Percentiles rank a stretch among this genome's conserved stretches.
Conservation (phyloP, 2,888 invertebrate species). For the Eurytoma adleriae region DNA sequence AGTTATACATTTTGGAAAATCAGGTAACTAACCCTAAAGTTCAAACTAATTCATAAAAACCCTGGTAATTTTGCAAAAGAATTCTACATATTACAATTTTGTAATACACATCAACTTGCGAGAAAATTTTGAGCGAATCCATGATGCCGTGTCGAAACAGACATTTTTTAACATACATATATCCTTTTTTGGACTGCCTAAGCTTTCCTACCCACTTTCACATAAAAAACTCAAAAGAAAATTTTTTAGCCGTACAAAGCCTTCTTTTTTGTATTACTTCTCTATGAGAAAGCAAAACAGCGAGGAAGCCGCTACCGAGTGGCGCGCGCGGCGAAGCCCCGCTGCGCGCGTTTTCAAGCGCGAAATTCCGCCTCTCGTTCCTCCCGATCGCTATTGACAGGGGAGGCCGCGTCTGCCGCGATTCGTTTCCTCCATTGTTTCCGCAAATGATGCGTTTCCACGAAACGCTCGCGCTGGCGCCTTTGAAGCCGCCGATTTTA, state of each 20-base stretch:
- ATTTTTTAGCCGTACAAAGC: not conserved
- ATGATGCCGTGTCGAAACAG: too few relatives aligned
- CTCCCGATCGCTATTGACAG: slow-evolving; percentile 37
- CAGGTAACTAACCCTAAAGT: too few relatives aligned
- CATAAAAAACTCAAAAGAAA: too few relatives aligned
- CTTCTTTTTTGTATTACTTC: not conserved
- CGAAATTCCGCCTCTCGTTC: slow-evolving; percentile 34
- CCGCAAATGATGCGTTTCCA: slow-evolving; percentile 58
- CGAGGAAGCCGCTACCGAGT: slow-evolving; percentile 13
- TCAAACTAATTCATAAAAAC: too few relatives aligned
- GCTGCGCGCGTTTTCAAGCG: slow-evolving; percentile 52
- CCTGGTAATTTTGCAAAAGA: too few relatives aligned
- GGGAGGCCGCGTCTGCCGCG: not conserved
- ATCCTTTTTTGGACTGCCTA: too few relatives aligned
- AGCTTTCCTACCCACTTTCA: too few relatives aligned
- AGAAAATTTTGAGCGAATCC: too few relatives aligned
- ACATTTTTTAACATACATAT: too few relatives aligned
- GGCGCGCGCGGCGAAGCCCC: slow-evolving; percentile 4
- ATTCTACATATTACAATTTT: too few relatives aligned
- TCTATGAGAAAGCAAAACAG: not conserved
- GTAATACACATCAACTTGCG: too few relatives aligned
- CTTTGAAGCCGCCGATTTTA: slow-evolving; percentile 9
- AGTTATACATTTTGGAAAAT: too few relatives aligned
- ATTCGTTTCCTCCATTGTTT: slow-evolving; percentile 51
- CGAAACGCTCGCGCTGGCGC: slow-evolving; percentile 25